Base-by-base conservation (phyloP, 1,140 invertebrate species). In the Stegodyphus dumicola region DNA sequence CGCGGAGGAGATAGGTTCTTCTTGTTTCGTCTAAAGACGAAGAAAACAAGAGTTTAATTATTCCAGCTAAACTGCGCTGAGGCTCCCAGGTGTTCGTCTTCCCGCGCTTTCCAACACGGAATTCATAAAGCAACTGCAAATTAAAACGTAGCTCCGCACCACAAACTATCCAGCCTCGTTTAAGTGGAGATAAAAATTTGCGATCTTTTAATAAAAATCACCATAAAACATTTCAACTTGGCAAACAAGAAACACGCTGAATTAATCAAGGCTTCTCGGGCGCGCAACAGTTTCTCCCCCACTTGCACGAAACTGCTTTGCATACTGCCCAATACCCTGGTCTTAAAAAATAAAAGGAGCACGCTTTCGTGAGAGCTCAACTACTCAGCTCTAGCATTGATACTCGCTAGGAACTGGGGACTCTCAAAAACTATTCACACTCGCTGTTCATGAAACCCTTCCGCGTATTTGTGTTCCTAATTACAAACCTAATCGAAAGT, bases 101-200 rank as follows among this genome's bases (percentile, higher is more conserved):
- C 84, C 76, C 84, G 76, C 75, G 54, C 69, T 77, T 17, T 73
- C 84, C 84, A 77, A 51, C 84, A 86, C 84, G 84, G 33, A 86
- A 86, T 86, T 86, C 84, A 86, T 86, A 86, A 86, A 77, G 78
- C 84, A 77, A 76, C 66, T 78, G 84, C 84, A 77, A 86, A 86
- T 86, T 86, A 86, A 86, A 86, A 86, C 69, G 75, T 77, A 66
- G 84, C 67, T 54, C 74, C 69, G 51, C 69, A 33, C 53, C 67
- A 69, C 67, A 73, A 73, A 73, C 70, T 73, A 67, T 71, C 67
- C 67, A 48, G 54, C 60, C 71, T 74, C 80, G 54, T 56, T 80
- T 80, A 70, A 71, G 56, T 48, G 52, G 56, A 49, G 65, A 85
- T 76, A 85, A 85, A 85, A 85, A 85, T 85, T 70, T 85, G 64